Base-by-base conservation (phyloP, 1,140 invertebrate species). In the Leptoteleia sp. region DNA sequence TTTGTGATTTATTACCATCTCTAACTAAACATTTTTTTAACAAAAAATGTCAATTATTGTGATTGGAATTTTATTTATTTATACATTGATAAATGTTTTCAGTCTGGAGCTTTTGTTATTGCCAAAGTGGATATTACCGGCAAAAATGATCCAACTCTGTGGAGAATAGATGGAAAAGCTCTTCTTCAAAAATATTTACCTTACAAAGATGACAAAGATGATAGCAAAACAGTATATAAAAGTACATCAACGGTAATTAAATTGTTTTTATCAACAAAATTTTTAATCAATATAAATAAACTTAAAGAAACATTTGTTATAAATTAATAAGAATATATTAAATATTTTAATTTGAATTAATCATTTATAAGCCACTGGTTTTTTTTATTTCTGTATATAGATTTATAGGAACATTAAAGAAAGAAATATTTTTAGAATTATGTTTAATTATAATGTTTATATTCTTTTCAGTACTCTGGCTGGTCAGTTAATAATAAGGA, bases 91-190 rank as follows among this genome's bases (percentile, higher is more conserved):
- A 1, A 38, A 29, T 19, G 25, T 62, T 77, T 91, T 37, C 79
- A 93, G 92, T 93, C 92, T 82, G 93, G 93, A 55, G 92, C 92
- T 82, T 94, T 93, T 86, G 92, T 94, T 13, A 89, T 94, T 64
- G 86, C 93, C 76, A 94, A 93, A 90, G 90, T 90, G 65, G 93
- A 94, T 83, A 89, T 93, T 12, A 90, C 90, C 72, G 90, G 90
- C 55, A 90, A 90, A 29, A 91, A 87, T 48, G 91, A 93, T 84
- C 89, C 93, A 52, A 92, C 92, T 76, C 90, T 95, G 65, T 95
- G 94, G 94, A 93, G 93, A 91, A 94, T 95, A 89, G 93, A 95
- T 90, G 94, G 94, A 29, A 95, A 94, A 90, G 93, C 93, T 15
- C 88, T 95, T 55, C 87, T 95, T 42, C 94, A 95, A 87, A 95